These are phyloP conservation scores for Neoaliturus tenellus DNA, from an alignment of 2,888 invertebrate genomes.

Conservation along the genomic window DNA sequence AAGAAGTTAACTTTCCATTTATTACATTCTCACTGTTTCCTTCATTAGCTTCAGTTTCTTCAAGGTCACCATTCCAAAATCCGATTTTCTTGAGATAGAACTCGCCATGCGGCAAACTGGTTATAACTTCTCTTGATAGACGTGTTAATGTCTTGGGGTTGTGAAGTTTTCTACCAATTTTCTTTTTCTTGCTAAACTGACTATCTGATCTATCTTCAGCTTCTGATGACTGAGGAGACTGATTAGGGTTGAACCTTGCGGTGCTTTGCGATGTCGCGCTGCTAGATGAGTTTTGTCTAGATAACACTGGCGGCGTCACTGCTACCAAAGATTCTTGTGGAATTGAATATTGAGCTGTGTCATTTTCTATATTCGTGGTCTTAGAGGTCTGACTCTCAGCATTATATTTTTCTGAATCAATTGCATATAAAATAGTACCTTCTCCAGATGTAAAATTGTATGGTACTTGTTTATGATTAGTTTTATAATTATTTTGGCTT, in stretches of 20 bases:
- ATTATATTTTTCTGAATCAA: background rate
- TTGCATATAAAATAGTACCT: too few species aligned
- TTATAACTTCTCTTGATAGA: constrained; percentile 79
- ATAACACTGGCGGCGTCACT: constrained; percentile 43
- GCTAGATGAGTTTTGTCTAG: constrained; percentile 56
- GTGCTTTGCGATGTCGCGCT: constrained; percentile 59
- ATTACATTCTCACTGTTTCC: background rate
- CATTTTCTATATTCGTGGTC: background rate
- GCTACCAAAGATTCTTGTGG: constrained; percentile 42
- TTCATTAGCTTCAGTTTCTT: background rate
- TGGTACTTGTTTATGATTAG: background rate
- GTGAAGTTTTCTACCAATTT: background rate
- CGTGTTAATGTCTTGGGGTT: constrained; percentile 77
- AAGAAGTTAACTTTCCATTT: constrained; percentile 23
- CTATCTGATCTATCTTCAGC: constrained; percentile 52
- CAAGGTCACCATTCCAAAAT: constrained; percentile 41
- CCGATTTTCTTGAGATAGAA: constrained; percentile 74
- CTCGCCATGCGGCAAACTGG: constrained; percentile 81
- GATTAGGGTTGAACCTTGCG: constrained; percentile 53
- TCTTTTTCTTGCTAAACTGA: background rate
- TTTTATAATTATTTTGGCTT: too few species aligned
- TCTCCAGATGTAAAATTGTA: too few species aligned
- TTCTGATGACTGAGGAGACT: constrained; percentile 56
- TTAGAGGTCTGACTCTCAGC: background rate
- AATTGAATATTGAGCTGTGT: background rate